Base-by-base conservation (phyloP, 2,113 vertebrate genomes). In the Rhombomys opimus region DNA sequence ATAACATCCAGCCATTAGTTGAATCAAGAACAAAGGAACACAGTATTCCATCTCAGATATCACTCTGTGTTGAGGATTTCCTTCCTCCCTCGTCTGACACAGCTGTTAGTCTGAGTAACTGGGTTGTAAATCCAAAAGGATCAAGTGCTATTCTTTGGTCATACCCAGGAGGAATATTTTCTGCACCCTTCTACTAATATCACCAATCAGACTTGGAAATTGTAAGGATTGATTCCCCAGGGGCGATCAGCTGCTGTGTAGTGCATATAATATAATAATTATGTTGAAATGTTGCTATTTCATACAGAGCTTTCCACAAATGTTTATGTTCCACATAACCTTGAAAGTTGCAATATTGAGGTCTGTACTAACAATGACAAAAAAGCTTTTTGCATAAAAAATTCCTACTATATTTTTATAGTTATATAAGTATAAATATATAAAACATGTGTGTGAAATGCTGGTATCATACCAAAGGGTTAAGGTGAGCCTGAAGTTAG, bases 1-100 rank as follows among this genome's bases (percentile, higher is more conserved):
- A 96, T 95, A 82, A 84, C 67, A 94, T 89, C 93, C 52, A 84
- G 78, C 27, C 95, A 93, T 85, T 95, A 96, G 70, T 75, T 70
- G 81, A 87, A 84, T 96, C 85, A 85, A 70, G 84, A 85, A 82
- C 38, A 95, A 93, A 78, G 41, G 88, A 89, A 54, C 23, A 84
- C 38, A 87, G 72, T 76, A 87, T 88, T 94, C 61, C 68, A 30
- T 65, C 93, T 95, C 77, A 35, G 78, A 84, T 35, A 50, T 68
- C 63, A 23, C 80, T 35, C 7, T 80, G 67, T 88, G 54, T 23
- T 65, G 46, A 61, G 61, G 89, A 91, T 91, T 78, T 91, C 2
- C 15, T 81, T 87, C 73, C 41, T 23, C 72, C 25, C 50, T 25
- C 61, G 15, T 38, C 13, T 10, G 57, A 85, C 91, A 27, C 57